phyloP scores from a whole-genome alignment of 1,140 invertebrate species.

The Calephelis virginiensis region DNA sequence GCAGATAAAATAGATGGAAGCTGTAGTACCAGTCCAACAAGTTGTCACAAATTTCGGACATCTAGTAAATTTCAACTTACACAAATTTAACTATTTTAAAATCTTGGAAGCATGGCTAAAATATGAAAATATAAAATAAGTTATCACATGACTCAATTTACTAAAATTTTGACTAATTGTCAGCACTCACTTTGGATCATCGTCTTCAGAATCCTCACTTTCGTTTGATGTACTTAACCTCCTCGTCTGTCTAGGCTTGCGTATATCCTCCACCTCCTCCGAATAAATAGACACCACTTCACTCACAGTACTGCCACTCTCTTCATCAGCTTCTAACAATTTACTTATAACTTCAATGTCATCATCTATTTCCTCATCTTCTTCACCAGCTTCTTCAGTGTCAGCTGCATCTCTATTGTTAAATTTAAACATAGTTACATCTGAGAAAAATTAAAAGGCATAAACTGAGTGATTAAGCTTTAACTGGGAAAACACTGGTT shows the following conservation, averaged over 20 bases:
- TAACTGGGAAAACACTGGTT: no score
- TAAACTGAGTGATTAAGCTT: neutral
- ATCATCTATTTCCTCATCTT: conserved; percentile 64
- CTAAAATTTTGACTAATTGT: neutral
- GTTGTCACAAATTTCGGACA: no score
- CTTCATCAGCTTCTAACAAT: conserved; percentile 54
- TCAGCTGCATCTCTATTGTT: conserved; percentile 35
- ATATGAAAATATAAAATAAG: no score
- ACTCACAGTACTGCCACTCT: conserved; percentile 38
- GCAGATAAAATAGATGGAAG: no score
- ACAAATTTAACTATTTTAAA: no score
- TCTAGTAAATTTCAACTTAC: no score
- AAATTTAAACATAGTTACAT: neutral
- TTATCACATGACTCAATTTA: neutral
- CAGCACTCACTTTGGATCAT: conserved; percentile 39
- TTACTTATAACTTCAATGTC: conserved; percentile 62
- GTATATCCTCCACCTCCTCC: conserved; percentile 30
- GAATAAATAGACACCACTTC: conserved; percentile 53
- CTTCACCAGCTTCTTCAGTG: conserved; percentile 40
- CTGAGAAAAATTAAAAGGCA: neutral
- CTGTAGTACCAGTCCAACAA: no score
- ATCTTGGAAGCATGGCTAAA: no score
- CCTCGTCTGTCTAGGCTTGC: conserved; percentile 39
- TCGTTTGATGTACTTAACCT: conserved; percentile 44
- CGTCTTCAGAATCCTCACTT: conserved; percentile 45